Evolutionary conservation across 2,113 vertebrate genomes (phyloP).

Genomic region (Ivindomyrus marchei): DNA sequence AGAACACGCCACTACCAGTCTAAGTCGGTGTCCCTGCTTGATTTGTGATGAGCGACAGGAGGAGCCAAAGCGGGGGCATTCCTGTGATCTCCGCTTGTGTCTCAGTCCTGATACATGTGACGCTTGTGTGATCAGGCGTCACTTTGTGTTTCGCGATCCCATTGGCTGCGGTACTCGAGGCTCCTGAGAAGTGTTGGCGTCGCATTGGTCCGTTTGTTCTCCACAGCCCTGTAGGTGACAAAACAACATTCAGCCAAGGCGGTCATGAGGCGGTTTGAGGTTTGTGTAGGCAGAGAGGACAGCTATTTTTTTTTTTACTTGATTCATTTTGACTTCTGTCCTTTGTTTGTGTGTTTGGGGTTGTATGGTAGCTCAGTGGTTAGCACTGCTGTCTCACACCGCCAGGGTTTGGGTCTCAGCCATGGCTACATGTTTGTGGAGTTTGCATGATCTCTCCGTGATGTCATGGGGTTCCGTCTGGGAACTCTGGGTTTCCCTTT

Average conservation of each 20-base stretch:
- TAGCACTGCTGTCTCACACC: neutral
- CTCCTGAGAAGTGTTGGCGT: neutral
- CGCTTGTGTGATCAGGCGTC: neutral
- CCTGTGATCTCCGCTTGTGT: neutral
- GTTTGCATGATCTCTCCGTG: neutral
- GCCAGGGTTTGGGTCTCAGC: neutral
- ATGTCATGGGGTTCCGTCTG: neutral
- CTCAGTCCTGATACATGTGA: neutral
- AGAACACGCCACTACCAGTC: neutral
- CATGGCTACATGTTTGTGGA: neutral
- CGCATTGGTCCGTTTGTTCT: neutral
- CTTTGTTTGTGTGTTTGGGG: slow-evolving; percentile 34
- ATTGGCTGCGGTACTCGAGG: neutral
- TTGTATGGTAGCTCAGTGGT: neutral
- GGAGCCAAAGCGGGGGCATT: neutral
- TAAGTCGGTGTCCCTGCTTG: neutral
- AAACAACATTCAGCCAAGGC: neutral
- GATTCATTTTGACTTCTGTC: slow-evolving; percentile 50
- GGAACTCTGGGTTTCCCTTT: neutral
- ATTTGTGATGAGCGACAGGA: neutral
- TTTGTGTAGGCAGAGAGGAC: slow-evolving; percentile 41
- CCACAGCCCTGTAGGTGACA: neutral
- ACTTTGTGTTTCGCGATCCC: neutral
- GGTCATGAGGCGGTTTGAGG: slow-evolving; percentile 24
- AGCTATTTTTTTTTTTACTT: slow-evolving; percentile 47